These are phyloP conservation scores for Arctocebus calabarensis DNA, from an alignment of 2,797 vertebrate species.

Conservation along the genomic window DNA sequence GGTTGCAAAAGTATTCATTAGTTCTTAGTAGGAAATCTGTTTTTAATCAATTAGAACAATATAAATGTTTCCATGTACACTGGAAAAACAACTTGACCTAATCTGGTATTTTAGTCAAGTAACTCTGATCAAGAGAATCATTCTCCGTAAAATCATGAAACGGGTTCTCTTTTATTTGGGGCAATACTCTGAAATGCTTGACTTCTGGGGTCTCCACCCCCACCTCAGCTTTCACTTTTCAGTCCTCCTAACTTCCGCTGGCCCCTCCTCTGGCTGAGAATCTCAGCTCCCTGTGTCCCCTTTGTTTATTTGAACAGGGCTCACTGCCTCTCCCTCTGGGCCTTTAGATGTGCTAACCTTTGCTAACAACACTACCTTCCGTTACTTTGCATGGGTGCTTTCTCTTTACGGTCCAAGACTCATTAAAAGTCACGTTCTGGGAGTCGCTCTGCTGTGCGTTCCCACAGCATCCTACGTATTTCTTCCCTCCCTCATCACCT, in stretches of 20 bases:
- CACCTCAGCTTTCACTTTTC: background rate
- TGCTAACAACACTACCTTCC: background rate
- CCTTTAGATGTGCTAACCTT: background rate
- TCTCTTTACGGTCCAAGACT: background rate
- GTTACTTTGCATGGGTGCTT: background rate
- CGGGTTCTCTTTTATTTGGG: slow-evolving; percentile 5
- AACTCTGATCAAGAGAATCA: background rate
- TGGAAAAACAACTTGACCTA: background rate
- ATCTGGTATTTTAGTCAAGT: background rate
- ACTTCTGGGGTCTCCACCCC: background rate
- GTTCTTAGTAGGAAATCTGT: background rate
- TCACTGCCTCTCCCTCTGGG: background rate
- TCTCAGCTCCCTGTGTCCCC: background rate
- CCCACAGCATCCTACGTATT: background rate
- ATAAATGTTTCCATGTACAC: background rate
- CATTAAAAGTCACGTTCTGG: background rate
- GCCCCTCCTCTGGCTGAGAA: background rate
- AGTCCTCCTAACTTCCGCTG: background rate
- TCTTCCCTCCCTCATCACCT: background rate
- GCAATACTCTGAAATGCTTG: background rate
- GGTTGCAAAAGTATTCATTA: background rate
- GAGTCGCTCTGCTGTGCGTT: background rate
- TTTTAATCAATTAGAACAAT: background rate
- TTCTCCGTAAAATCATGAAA: background rate
- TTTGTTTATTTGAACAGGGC: background rate